phyloP scores from a whole-genome alignment of 2,888 invertebrate genomes.

The Lacanobia oleracea region DNA sequence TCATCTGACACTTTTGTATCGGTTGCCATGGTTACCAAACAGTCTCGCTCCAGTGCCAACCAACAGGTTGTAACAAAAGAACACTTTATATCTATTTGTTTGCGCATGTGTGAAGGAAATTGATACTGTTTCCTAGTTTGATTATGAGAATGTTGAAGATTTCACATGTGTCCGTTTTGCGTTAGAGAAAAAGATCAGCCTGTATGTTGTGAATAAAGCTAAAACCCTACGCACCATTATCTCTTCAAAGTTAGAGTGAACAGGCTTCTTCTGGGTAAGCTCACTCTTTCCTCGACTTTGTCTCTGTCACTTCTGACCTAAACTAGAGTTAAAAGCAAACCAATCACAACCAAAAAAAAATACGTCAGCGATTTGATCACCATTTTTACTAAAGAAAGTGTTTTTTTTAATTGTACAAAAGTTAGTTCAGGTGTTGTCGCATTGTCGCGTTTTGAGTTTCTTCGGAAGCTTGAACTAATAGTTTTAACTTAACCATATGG shows the following conservation, averaged over 20 bases:
- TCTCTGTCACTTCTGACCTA: too few species aligned
- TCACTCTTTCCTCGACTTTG: too few species aligned
- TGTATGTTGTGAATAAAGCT: background rate
- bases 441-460: background rate
- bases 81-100: conserved; percentile 49
- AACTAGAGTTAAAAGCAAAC: too few species aligned
- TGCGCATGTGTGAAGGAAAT: conserved; percentile 56
- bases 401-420: background rate
- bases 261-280: too few species aligned
- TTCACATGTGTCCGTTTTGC: conserved; percentile 24
- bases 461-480: background rate
- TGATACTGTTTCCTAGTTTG: conserved; percentile 51
- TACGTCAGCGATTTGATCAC: too few species aligned
- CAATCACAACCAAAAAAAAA: too few species aligned
- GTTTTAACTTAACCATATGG: background rate
- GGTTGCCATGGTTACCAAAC: conserved; percentile 78
- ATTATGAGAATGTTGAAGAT: conserved; percentile 29
- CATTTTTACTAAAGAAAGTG: too few species aligned
- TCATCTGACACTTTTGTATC: conserved; percentile 67
- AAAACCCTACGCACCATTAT: too few species aligned
- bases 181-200: background rate
- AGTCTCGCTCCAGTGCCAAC: conserved; percentile 73
- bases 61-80: conserved; percentile 87
- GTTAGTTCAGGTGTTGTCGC: background rate
- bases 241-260: too few species aligned